These are phyloP conservation scores for Pedionomus torquatus DNA, from an alignment of 2,113 vertebrate genomes.

Conservation along the genomic window DNA sequence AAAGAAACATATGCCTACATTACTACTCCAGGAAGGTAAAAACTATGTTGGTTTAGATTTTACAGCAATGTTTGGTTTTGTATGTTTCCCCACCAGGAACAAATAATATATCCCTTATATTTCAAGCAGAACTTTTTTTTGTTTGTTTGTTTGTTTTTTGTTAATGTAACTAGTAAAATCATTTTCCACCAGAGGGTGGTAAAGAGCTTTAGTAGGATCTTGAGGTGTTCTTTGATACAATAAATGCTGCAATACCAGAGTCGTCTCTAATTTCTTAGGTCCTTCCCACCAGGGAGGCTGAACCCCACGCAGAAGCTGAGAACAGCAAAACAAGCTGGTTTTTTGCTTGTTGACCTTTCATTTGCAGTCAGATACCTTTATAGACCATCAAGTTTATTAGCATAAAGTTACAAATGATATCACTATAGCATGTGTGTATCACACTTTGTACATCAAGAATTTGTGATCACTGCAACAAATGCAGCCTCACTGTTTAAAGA, in stretches of 20 bases:
- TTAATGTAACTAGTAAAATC: background rate
- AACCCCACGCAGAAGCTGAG: background rate
- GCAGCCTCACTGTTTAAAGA: background rate
- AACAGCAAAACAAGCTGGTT: background rate
- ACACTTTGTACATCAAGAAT: background rate
- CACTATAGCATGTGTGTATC: background rate
- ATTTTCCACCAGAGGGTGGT: conserved; percentile 53
- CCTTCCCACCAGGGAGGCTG: background rate
- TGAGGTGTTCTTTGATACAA: background rate
- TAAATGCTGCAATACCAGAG: background rate
- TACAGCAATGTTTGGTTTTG: background rate
- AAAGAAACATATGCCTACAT: background rate
- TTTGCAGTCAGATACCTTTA: background rate
- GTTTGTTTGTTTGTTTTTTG: too few relatives aligned
- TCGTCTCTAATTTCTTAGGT: background rate
- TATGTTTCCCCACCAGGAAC: background rate
- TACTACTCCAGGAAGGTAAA: background rate
- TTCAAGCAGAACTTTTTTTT: background rate
- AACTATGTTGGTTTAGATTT: background rate
- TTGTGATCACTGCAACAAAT: background rate
- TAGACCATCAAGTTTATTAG: background rate
- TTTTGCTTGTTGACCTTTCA: background rate
- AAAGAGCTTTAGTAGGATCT: conserved; percentile 25
- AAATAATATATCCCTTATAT: background rate
- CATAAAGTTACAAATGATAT: background rate